These are phyloP conservation scores for Anticlea derivata DNA, from an alignment of 2,888 invertebrate species.

Conservation along the genomic window DNA sequence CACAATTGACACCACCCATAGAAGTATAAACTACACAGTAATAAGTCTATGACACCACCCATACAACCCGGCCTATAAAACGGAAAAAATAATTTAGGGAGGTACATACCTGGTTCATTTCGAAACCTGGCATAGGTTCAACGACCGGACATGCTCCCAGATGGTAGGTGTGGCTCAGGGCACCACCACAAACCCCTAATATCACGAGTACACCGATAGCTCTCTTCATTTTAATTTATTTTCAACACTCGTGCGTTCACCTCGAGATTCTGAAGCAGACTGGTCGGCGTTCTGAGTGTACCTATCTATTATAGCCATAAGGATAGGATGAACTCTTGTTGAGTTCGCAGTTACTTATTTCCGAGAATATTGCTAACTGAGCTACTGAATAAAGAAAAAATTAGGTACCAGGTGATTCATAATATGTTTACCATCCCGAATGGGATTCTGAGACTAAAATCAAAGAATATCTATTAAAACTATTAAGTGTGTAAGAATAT, in stretches of 20 bases:
- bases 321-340: conserved; percentile 19
- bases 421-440: too few species aligned
- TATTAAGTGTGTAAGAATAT: too few species aligned
- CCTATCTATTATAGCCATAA: background rate
- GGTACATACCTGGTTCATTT: conserved; percentile 89
- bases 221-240: conserved; percentile 46
- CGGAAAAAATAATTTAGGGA: background rate
- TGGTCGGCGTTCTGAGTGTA: conserved; percentile 7
- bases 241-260: conserved; percentile 21
- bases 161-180: conserved; percentile 86
- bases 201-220: conserved; percentile 48
- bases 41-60: too few species aligned
- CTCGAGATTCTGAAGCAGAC: conserved; percentile 10
- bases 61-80: conserved; percentile 5
- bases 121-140: conserved; percentile 88
- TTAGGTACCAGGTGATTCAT: too few species aligned
- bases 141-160: conserved; percentile 89
- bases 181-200: conserved; percentile 58
- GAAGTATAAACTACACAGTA: too few species aligned
- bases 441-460: too few species aligned
- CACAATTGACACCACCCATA: too few species aligned
- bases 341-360: too few species aligned
- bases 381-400: too few species aligned
- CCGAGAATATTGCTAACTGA: too few species aligned
- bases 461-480: too few species aligned